Conservation (phyloP, 2,888 invertebrate species). For the Acleris literana region DNA sequence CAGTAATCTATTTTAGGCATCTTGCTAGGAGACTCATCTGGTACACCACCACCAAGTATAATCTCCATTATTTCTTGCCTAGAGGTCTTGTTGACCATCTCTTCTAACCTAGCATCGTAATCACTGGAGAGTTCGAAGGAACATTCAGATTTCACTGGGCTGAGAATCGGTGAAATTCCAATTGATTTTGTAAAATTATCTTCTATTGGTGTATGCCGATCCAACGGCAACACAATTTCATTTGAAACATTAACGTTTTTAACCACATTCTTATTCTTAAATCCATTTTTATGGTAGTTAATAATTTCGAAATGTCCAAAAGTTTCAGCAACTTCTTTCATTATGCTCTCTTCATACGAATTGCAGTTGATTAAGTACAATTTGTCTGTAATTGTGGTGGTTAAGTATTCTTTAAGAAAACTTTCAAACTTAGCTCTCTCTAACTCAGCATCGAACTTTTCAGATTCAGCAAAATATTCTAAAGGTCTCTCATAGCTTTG, state of each 20-base stretch:
- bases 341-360: slow-evolving; percentile 65
- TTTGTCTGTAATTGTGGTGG: slow-evolving; percentile 49
- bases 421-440: slow-evolving; percentile 59
- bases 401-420: slow-evolving; percentile 58
- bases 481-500: slow-evolving; percentile 49
- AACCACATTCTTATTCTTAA: slow-evolving; percentile 62
- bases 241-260: slow-evolving; percentile 60
- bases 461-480: slow-evolving; percentile 67
- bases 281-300: slow-evolving; percentile 70
- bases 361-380: slow-evolving; percentile 72
- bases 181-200: slow-evolving; percentile 17
- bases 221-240: slow-evolving; percentile 66
- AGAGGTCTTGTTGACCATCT: slow-evolving; percentile 75
- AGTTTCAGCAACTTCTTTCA: slow-evolving; percentile 59
- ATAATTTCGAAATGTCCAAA: slow-evolving; percentile 66
- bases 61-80: slow-evolving; percentile 79
- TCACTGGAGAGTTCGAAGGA: slow-evolving; percentile 74
- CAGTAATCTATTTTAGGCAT: slow-evolving; percentile 72
- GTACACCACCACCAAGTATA: slow-evolving; percentile 68
- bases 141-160: slow-evolving; percentile 75
- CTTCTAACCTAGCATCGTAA: slow-evolving; percentile 73
- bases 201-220: slow-evolving; percentile 45
- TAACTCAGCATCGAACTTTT: slow-evolving; percentile 65
- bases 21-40: slow-evolving; percentile 57
- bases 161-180: slow-evolving; percentile 51